These are phyloP conservation scores for Merodon equestris DNA, from an alignment of 2,888 invertebrate species.

Conservation along the genomic window DNA sequence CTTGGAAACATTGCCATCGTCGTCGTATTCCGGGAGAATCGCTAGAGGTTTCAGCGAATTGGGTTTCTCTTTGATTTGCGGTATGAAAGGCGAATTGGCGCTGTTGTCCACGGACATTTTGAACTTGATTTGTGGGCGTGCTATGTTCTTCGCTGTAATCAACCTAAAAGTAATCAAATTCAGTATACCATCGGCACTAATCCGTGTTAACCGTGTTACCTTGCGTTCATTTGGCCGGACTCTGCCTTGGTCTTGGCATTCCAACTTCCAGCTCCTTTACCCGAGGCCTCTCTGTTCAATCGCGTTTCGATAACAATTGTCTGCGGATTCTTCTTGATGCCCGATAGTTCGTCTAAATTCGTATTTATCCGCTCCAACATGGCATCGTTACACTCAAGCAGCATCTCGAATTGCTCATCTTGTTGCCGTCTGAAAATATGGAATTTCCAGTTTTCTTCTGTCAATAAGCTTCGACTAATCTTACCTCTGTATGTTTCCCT, in stretches of 20 bases:
- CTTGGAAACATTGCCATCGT: constrained; percentile 82
- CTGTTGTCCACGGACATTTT: constrained; percentile 92
- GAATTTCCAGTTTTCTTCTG: background rate
- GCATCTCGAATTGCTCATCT: constrained; percentile 86
- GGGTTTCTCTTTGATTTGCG: constrained; percentile 91
- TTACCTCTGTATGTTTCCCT: constrained; percentile 80
- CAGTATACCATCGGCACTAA: background rate
- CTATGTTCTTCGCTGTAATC: constrained; percentile 85
- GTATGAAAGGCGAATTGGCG: constrained; percentile 86
- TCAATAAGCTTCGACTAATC: background rate
- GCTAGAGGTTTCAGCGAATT: constrained; percentile 91
- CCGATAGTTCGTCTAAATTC: constrained; percentile 84
- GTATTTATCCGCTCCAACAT: constrained; percentile 89
- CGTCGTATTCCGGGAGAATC: constrained; percentile 84
- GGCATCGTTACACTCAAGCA: constrained; percentile 90
- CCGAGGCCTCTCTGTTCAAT: constrained; percentile 2
- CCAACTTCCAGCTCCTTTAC: constrained; percentile 81
- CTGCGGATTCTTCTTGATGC: constrained; percentile 81
- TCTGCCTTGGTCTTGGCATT: constrained; percentile 76
- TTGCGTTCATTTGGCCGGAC: constrained; percentile 70
- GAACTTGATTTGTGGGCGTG: constrained; percentile 91
- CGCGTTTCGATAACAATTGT: constrained; percentile 79
- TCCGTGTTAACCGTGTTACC: constrained; percentile 48
- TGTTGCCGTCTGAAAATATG: constrained; percentile 78
- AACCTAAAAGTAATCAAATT: constrained; percentile 77